Base-by-base conservation (phyloP, 2,888 invertebrate species). In the Apeira syringaria region DNA sequence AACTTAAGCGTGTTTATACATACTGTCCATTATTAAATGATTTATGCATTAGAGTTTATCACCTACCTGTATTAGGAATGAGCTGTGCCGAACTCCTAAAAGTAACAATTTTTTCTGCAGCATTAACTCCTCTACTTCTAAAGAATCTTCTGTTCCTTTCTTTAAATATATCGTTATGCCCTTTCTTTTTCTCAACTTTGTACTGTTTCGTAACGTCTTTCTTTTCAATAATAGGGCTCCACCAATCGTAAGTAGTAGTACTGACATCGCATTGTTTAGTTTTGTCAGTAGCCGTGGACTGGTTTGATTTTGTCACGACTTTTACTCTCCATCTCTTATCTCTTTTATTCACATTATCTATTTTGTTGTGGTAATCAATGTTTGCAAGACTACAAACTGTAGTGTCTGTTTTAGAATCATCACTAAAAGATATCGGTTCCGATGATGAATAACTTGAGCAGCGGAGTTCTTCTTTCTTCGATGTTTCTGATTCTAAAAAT, bases 241-340 rank as follows among this genome's bases (percentile, higher is more conserved):
- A 84, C 82, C 83, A 85, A 40, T 81, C 82, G 7, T 62, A 50
- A 0, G 78, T 82, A 0, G 57, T 26, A 0, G 80, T 82, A 22
- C 77, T 76, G 0, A 66, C 70, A 26, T 82, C 69, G 20, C 68
- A 59, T 0, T 64, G 28, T 1, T 11, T 53, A 0, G 58, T 36
- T 17, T 30, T 59, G 0, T 76, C 70, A 0, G 74, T 79, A 0
- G 48, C 17, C 0, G 74, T 78, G 0, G 66, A 63, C 32, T 62
- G 69, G 35, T 79, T 75, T 0, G 59, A 22, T 33, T 72, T 80
- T 0, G 70, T 72, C 0, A 67, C 11, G 1, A 57, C 53, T 47
- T 36, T 58, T 5, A 45, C 22, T 43, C 36, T 59, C 3, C 5
- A 30, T 13, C 37, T 53, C 32, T n/a, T 36, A 34, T 9, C 36